Base-by-base conservation (phyloP, 2,888 invertebrate species). In the Horisme vitalbata region DNA sequence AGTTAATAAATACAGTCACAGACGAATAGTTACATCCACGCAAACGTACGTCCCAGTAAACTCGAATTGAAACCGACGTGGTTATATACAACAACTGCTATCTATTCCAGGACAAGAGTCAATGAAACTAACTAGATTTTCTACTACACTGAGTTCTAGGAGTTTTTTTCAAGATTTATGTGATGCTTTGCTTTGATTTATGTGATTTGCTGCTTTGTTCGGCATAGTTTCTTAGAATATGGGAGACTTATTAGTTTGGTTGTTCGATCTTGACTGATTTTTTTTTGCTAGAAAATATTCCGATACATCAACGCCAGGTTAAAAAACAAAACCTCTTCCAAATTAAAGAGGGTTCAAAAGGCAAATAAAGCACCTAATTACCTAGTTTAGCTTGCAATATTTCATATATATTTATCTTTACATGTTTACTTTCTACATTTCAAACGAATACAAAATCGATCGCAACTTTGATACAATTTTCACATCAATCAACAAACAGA, bases 41-140 rank as follows among this genome's bases (percentile, higher is more conserved):
- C 15, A 24, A 21, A 8, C 27, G 24, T 32, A 20, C 41, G 37
- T 41, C 8, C 27, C 21, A 39, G 23, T 34, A 41, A 46, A 32
- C 30, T 13, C 12, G 24, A 26, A 49, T 49, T 39, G 13, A 15
- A 27, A 31, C 34, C 8, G 38, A 39, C 38, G 13, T 27, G 1
- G 10, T 27, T 18, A 1, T 5, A 4, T 5, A 11, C 10, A 23
- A 9, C 4, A 5, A 41, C 33, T 33, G 21, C n/a, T 10, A 13
- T 21, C 1, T 23, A 24, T 9, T 24, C 35, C 31, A 13, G 14
- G 12, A 30, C 18, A n/a, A 43, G 26, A 46, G 38, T 43, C 46
- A 46, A 44, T 46, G 46, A 46, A 51, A 41, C 43, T 52, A 44
- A 52, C 46, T 47, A 52, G 46, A 52, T 52, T 52, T 46, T 46